Evolutionary conservation across 2,113 vertebrate genomes (phyloP).

Genomic region (Mirounga angustirostris): DNA sequence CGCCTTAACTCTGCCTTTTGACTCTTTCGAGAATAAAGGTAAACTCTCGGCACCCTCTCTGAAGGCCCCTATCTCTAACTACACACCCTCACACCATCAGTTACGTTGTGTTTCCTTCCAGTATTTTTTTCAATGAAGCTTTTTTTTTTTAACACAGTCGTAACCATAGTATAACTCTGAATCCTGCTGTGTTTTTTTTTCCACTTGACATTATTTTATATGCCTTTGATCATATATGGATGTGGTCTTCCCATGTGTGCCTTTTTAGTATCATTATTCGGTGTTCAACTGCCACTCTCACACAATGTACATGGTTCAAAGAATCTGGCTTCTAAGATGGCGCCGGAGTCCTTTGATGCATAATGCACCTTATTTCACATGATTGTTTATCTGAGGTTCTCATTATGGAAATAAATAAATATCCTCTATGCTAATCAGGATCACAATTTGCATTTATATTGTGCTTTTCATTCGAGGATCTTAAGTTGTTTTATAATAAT

Average conservation of each 20-base stretch:
- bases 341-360: slow-evolving; percentile 41
- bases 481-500: slow-evolving; percentile 79
- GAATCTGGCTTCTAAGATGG: neutral
- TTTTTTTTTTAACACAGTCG: accelerated
- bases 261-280: neutral
- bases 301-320: neutral
- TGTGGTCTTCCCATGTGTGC: neutral
- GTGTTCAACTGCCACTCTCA: slow-evolving; percentile 28
- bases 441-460: slow-evolving; percentile 85
- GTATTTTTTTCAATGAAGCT: neutral
- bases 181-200: neutral
- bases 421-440: slow-evolving; percentile 80
- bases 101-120: neutral
- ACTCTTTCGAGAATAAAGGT: neutral
- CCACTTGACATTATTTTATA: slow-evolving; percentile 23
- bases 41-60: accelerated
- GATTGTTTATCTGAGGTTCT: slow-evolving; percentile 83
- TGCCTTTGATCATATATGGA: slow-evolving; percentile 53
- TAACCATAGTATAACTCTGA: neutral
- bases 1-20: neutral
- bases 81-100: accelerated
- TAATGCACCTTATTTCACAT: slow-evolving; percentile 57
- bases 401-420: slow-evolving; percentile 84
- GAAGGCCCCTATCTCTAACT: accelerated
- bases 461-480: slow-evolving; percentile 75